These are phyloP conservation scores for Cabera pusaria DNA, from an alignment of 2,888 invertebrate genomes.

Conservation along the genomic window DNA sequence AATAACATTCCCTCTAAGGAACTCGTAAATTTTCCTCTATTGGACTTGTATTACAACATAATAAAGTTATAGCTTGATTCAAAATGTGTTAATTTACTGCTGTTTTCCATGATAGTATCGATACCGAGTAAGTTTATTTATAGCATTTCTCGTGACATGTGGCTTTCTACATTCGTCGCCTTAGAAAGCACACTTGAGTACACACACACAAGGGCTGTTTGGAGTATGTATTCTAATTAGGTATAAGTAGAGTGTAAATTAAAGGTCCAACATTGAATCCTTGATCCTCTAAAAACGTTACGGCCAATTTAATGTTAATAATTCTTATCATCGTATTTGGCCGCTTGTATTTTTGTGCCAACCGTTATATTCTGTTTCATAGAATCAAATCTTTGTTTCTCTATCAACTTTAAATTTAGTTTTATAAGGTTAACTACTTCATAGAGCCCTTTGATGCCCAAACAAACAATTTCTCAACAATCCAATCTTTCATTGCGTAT, in stretches of 20 bases:
- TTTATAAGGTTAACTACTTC: neutral
- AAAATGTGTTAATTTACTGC: slow-evolving; percentile 18
- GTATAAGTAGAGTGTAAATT: no score
- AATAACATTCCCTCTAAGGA: slow-evolving; percentile 41
- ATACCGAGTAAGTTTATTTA: slow-evolving; percentile 36
- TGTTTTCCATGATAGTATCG: slow-evolving; percentile 23
- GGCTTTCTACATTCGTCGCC: slow-evolving; percentile 40
- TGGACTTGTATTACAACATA: slow-evolving; percentile 24
- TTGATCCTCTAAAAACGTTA: no score
- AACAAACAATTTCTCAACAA: slow-evolving; percentile 1
- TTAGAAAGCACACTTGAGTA: slow-evolving; percentile 37
- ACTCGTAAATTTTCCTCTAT: slow-evolving; percentile 33
- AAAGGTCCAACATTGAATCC: no score
- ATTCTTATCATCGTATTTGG: no score
- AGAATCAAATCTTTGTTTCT: no score
- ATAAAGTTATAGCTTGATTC: no score
- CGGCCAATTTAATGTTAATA: no score
- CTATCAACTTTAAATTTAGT: no score
- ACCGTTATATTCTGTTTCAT: no score
- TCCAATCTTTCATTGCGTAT: slow-evolving; percentile 6
- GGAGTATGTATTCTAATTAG: no score
- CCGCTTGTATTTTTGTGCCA: no score
- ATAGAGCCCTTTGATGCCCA: slow-evolving; percentile 1
- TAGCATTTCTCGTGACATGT: slow-evolving; percentile 40
- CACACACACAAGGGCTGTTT: neutral